Evolutionary conservation across 2,113 vertebrate species (phyloP).

Genomic region (Upupa epops): DNA sequence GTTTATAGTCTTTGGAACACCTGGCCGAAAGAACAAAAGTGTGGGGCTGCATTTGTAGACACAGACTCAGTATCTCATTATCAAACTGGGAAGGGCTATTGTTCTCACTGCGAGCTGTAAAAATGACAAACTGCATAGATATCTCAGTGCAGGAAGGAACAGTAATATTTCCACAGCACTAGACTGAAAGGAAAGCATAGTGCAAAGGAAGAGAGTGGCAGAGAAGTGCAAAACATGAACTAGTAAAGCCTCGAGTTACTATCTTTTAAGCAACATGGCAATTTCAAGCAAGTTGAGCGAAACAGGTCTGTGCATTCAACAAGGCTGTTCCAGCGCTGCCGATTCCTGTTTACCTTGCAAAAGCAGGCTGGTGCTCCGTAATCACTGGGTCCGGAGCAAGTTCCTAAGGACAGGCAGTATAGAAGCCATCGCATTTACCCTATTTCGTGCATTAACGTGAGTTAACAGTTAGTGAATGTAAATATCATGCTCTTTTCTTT

Average conservation of each 20-base stretch:
- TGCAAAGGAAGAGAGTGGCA: not conserved
- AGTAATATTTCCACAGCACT: not conserved
- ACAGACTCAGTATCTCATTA: not conserved
- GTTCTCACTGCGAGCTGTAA: not conserved
- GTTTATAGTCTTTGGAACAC: not conserved
- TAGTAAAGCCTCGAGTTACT: not conserved
- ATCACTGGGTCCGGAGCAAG: not conserved
- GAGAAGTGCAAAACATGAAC: not conserved
- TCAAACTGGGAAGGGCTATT: conserved; percentile 2
- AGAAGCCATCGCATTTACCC: not conserved
- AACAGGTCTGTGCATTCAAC: conserved; percentile 28
- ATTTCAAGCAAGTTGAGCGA: not conserved
- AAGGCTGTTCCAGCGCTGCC: not conserved
- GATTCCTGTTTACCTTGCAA: not conserved
- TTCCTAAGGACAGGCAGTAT: not conserved
- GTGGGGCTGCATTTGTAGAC: not conserved
- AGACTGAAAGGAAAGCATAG: not conserved
- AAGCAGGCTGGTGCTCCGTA: not conserved
- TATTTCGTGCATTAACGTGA: not conserved
- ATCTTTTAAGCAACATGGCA: not conserved
- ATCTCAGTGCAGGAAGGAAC: not conserved
- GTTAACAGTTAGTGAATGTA: not conserved
- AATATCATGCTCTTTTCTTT: not conserved
- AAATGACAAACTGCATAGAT: not conserved
- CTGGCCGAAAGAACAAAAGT: not conserved